Base-by-base conservation (phyloP, 1,140 invertebrate genomes). In the Drosophila micromelanica region DNA sequence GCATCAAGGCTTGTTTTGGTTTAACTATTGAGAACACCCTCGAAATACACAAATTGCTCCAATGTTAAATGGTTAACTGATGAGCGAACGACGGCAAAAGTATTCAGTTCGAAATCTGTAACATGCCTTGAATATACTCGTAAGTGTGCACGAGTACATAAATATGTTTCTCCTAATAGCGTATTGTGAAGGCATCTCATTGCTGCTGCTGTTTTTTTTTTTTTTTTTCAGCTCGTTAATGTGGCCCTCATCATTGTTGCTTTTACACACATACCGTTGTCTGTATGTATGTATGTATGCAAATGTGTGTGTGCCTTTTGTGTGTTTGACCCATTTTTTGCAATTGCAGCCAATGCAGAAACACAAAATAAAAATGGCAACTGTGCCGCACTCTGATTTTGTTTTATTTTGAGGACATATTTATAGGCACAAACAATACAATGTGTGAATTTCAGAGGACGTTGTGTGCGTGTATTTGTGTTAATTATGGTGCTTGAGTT, bases 321-420 rank as follows among this genome's bases (percentile, higher is more conserved):
- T 68, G 56, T 60, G 51, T 73, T 73, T 76, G 74, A 76, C 74
- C 74, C 63, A 76, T 76, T 76, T 76, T 76, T 76, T 56, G 42
- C 20, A 32, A 61, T 68, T 68, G 63, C 68, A 71, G 56, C 42
- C 38, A 43, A 27, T 46, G 59, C 59, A 35, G 45, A 52, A 20
- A 23, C n/a, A 23, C 20, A 60, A 42, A 60, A 40, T 20, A 32
- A 46, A 60, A 46, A 32, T 56, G 37, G 35, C 59, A 70, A 55
- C n/a, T 38, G 32, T 49, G 17, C 42, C n/a, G 17, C 3, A 15
- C 11, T 11, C 43, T 27, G 38, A 37, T 55, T 42, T 42, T 12
- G 27, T 63, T 45, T 45, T 35, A 8, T 45, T 63, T 38, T 42
- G 15, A 54, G 20, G 23, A 56, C 42, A 65, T 9, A 48, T 59